phyloP scores from a whole-genome alignment of 2,113 vertebrate genomes.

The Gadus macrocephalus region DNA sequence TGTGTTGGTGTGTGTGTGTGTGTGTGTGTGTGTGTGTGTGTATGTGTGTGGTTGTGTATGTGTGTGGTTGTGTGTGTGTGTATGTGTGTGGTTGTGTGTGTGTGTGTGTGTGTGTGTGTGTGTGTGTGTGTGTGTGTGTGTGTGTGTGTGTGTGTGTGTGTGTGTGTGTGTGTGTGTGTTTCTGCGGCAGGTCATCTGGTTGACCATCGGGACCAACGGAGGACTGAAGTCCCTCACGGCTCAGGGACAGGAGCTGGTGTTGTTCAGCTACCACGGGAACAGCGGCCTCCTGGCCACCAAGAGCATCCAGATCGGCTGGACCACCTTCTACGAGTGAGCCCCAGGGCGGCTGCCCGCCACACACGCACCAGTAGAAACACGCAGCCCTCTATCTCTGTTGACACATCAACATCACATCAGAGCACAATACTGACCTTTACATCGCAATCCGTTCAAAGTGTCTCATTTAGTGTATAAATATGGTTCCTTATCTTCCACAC shows the following conservation, averaged over 20 bases:
- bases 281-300: constrained; percentile 95
- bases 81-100: no score
- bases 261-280: constrained; percentile 96
- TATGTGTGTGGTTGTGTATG: no score
- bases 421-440: no score
- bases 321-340: constrained; percentile 98
- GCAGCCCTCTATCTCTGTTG: no score
- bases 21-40: no score
- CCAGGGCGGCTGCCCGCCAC: background rate
- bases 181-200: constrained; percentile 83
- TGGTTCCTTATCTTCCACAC: constrained; percentile 15
- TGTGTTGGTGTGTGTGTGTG: no score
- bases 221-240: constrained; percentile 94
- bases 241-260: constrained; percentile 90
- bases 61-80: no score
- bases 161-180: background rate
- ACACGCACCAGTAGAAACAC: no score
- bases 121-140: no score
- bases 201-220: constrained; percentile 95
- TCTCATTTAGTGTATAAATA: background rate
- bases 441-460: background rate
- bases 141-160: background rate
- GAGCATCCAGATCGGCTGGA: constrained; percentile 97
- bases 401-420: no score
- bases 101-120: no score